Evolutionary conservation across 2,888 invertebrate genomes (phyloP).

Genomic region (Bhutanitis thaidina): DNA sequence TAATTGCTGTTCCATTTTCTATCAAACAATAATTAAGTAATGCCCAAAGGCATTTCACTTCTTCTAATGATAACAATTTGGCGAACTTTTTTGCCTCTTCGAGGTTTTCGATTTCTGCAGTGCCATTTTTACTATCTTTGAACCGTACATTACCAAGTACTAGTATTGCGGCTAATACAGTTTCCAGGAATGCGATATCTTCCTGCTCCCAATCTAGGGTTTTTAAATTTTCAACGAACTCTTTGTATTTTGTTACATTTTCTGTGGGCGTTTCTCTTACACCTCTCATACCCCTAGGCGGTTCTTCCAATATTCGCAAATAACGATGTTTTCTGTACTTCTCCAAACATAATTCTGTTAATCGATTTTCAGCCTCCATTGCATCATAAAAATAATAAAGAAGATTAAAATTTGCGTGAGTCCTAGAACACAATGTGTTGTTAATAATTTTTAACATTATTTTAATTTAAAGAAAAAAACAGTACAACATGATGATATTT

Average conservation of each 20-base stretch:
- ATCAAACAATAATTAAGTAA: conserved; percentile 92
- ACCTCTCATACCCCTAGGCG: conserved; percentile 78
- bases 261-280: conserved; percentile 82
- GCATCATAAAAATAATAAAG: conserved; percentile 95
- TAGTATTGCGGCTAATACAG: conserved; percentile 86
- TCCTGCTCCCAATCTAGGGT: conserved; percentile 86
- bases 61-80: conserved; percentile 86
- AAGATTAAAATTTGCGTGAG: conserved; percentile 93
- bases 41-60: conserved; percentile 91
- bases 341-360: conserved; percentile 84
- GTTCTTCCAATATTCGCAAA: conserved; percentile 82
- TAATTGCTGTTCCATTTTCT: conserved; percentile 85
- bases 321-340: conserved; percentile 86
- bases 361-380: conserved; percentile 83
- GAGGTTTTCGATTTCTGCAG: conserved; percentile 86
- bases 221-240: conserved; percentile 82
- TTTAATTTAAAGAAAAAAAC: no score
- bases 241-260: conserved; percentile 82
- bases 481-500: conserved; percentile 36
- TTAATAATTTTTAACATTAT: background rate
- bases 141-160: conserved; percentile 90
- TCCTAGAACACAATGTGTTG: conserved; percentile 72
- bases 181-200: conserved; percentile 85
- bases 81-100: conserved; percentile 87
- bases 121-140: conserved; percentile 81